phyloP scores from a whole-genome alignment of 35 echinoderm and acorn worm species.

The Amphiura filiformis region DNA sequence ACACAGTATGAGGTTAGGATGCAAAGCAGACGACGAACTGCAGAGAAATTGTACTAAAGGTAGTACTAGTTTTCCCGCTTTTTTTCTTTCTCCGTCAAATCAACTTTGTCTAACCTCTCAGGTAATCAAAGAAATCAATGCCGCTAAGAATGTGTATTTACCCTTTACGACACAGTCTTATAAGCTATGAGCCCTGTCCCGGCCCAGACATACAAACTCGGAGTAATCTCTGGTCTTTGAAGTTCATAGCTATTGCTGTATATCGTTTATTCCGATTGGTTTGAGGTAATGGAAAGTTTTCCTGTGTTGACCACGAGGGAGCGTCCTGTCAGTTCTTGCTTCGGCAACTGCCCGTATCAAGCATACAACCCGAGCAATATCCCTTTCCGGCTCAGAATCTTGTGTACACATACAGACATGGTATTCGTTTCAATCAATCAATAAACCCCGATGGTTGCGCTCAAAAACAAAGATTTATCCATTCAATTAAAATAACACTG shows the following conservation, averaged over 20 bases:
- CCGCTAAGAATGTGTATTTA: too few species aligned
- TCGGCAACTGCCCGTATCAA: not conserved
- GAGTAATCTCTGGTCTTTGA: not conserved
- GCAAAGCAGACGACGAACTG: too few species aligned
- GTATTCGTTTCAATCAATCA: not conserved
- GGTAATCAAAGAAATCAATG: too few species aligned
- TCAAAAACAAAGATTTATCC: slow-evolving; percentile 13
- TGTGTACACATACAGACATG: not conserved
- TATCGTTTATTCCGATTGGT: too few species aligned
- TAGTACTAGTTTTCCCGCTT: too few species aligned
- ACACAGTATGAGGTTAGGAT: too few species aligned
- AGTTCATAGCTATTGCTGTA: not conserved
- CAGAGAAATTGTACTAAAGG: too few species aligned
- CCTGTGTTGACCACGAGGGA: not conserved
- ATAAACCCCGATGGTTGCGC: not conserved
- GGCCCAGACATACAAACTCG: too few species aligned
- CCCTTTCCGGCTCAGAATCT: not conserved
- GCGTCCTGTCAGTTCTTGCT: not conserved
- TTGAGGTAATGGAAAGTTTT: not conserved
- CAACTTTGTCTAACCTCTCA: too few species aligned
- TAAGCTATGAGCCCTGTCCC: too few species aligned
- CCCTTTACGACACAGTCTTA: too few species aligned
- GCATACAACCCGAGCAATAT: not conserved
- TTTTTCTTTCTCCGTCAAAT: too few species aligned
- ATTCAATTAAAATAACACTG: slow-evolving; percentile 1